A percentile compares a stretch with the other conserved stretches of the same genome.
These are phyloP conservation scores for Xiphorhynchus elegans DNA, from an alignment of 2,113 vertebrate genomes.

Conservation along the genomic window DNA sequence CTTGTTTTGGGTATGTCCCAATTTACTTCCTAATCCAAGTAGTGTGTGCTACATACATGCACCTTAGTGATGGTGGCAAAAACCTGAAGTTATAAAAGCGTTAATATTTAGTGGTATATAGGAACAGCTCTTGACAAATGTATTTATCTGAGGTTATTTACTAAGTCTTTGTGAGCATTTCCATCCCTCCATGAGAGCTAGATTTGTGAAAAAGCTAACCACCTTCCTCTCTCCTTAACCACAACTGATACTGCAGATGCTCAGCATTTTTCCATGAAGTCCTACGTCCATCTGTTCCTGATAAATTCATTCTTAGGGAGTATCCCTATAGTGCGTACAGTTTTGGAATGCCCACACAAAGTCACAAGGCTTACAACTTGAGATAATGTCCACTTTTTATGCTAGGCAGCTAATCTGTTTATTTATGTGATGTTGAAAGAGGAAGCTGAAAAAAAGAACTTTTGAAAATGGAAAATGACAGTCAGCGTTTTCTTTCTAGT, in stretches of 20 bases:
- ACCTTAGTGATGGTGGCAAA: background rate
- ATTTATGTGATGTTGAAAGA: background rate
- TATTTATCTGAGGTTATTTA: background rate
- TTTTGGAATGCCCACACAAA: background rate
- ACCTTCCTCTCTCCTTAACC: background rate
- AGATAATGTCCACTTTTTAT: background rate
- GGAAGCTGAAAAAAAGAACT: background rate
- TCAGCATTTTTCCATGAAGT: background rate
- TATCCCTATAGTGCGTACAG: background rate
- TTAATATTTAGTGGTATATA: background rate
- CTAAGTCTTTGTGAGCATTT: background rate
- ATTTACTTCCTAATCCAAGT: background rate
- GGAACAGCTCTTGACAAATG: background rate
- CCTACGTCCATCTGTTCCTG: background rate
- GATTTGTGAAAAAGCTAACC: background rate
- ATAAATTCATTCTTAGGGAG: background rate
- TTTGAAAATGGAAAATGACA: constrained; percentile 29
- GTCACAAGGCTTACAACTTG: background rate
- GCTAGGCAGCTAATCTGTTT: background rate
- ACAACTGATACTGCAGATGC: background rate
- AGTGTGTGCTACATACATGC: background rate
- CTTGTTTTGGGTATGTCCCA: background rate
- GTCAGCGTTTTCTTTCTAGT: background rate
- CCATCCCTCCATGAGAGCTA: background rate
- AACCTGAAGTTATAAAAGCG: background rate